A percentile compares a stretch with the other conserved stretches of the same genome.
Evolutionary conservation across 2,888 invertebrate species (phyloP).

Genomic region (Parnassius apollo): DNA sequence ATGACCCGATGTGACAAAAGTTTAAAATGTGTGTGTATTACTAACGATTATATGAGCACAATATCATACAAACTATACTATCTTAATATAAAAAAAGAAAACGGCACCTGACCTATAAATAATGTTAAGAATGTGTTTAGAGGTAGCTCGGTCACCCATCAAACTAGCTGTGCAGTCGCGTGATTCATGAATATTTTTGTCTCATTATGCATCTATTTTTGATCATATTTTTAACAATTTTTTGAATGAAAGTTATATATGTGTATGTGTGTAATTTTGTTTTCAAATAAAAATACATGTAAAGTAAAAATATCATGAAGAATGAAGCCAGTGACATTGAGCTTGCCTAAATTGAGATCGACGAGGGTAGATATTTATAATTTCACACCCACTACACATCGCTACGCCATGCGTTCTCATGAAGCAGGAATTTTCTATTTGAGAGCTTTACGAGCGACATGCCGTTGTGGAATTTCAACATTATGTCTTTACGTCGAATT

Average conservation of each 20-base stretch:
- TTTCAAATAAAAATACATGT: background rate
- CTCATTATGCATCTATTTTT: constrained; percentile 12
- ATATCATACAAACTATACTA: no score
- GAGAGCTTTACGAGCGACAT: constrained; percentile 39
- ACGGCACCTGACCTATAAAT: constrained; percentile 15
- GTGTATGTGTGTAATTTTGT: no score
- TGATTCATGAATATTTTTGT: constrained; percentile 19
- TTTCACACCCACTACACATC: constrained; percentile 57
- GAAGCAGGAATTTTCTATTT: constrained; percentile 64
- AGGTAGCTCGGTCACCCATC: constrained; percentile 10
- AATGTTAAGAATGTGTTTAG: constrained; percentile 10
- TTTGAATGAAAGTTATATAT: background rate
- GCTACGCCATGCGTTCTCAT: constrained; percentile 52
- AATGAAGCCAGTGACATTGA: constrained; percentile 67
- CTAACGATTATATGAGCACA: no score
- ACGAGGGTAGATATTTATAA: constrained; percentile 70
- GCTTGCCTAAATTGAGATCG: constrained; percentile 54
- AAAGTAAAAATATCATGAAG: constrained; percentile 50
- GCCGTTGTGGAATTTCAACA: constrained; percentile 36
- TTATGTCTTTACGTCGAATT: constrained; percentile 31
- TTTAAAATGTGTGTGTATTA: no score
- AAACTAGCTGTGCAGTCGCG: background rate
- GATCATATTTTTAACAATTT: constrained; percentile 16
- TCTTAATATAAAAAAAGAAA: no score
- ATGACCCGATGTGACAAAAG: no score